These are phyloP conservation scores for Galleria mellonella DNA, from an alignment of 1,140 invertebrate genomes.

Conservation along the genomic window DNA sequence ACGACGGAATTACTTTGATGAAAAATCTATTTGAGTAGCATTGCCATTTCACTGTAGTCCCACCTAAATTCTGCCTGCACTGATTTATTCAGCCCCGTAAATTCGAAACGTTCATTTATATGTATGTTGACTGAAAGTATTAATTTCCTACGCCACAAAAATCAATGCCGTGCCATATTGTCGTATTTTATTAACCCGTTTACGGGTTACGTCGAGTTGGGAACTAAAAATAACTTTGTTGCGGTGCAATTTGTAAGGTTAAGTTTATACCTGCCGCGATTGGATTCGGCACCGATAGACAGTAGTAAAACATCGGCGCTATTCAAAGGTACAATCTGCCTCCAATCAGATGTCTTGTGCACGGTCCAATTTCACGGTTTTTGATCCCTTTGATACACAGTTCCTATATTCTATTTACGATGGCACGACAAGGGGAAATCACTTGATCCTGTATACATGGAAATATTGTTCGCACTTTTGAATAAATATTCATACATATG, in stretches of 20 bases:
- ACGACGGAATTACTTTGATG: no score
- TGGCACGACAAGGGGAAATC: background rate
- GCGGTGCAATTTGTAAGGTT: conserved; percentile 3
- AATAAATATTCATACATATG: no score
- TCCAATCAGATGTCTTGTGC: conserved; percentile 16
- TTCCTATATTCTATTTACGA: conserved; percentile 1
- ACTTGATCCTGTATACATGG: no score
- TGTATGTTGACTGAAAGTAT: background rate
- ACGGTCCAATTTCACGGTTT: conserved; percentile 10
- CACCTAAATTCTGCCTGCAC: no score
- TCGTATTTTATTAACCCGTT: conserved; percentile 15
- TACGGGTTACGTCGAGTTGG: conserved; percentile 10
- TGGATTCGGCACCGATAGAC: conserved; percentile 12
- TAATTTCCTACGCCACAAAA: conserved; percentile 9
- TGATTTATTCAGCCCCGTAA: background rate
- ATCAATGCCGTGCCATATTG: conserved; percentile 10
- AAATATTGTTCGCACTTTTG: no score
- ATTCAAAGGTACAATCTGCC: conserved; percentile 11
- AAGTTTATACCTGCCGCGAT: conserved; percentile 17
- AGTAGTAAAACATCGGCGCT: conserved; percentile 12
- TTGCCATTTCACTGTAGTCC: no score
- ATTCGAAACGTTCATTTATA: background rate
- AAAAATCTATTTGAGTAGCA: no score
- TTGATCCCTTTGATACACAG: conserved; percentile 9
- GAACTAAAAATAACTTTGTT: conserved; percentile 17